Base-by-base conservation (phyloP, 1,140 invertebrate genomes). In the Formica selysi region DNA sequence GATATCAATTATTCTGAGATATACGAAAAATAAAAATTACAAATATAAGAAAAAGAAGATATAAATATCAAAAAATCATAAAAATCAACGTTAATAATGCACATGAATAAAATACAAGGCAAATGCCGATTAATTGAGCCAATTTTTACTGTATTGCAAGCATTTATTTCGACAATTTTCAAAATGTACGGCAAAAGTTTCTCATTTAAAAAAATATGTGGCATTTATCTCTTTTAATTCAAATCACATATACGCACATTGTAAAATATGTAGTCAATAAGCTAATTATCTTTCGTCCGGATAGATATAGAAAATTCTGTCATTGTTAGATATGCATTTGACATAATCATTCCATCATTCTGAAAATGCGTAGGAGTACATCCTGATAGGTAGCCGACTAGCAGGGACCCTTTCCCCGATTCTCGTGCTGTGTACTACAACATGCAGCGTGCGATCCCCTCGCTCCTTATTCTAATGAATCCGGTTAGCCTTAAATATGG, bases 401-500 rank as follows among this genome's bases (percentile, higher is more conserved):
- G 59, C 65, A 19, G 22, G 68, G 51, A n/a, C 67, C 51, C 78
- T 71, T 71, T 61, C 38, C 32, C 48, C 16, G 65, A 36, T 81
- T 71, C 26, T 1, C 26, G 51, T 51, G 19, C 65, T 36, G 16
- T 26, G 65, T 44, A 38, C 62, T 29, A 10, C 51, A 29, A 29
- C 3, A 38, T 26, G 51, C n/a, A 22, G 38, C 81, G 71, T 76
- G 81, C 81, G 70, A 84, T 76, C 78, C 78, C 78, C 81, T 76
- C 81, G 81, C 38, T 65, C 44, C 32, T 84, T 84, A 84, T 85
- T 85, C 83, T 85, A 85, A 85, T 85, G 83, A 85, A 85, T 85
- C 83, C 74, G 73, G 83, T 85, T 85, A 85, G 74, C 76, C 73
- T 85, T 85, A 85, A 85, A 85, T 85, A 85, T 78, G 83, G 48